Evolutionary conservation across 2,797 vertebrate genomes (phyloP).

Genomic region (Chelon labrosus): DNA sequence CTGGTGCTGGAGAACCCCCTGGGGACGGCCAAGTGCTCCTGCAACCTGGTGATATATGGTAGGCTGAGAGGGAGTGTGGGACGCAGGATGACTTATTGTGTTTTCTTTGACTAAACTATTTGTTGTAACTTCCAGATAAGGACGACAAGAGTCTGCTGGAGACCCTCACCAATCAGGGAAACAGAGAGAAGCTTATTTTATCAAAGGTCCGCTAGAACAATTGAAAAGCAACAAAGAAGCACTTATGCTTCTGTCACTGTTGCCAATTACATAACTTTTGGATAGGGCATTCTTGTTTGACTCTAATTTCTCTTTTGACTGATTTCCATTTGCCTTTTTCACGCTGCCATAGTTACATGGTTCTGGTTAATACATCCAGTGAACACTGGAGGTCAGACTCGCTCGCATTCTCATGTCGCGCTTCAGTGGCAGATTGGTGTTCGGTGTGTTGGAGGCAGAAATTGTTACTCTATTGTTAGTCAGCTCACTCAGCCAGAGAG

Average conservation of each 20-base stretch:
- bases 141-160: constrained; percentile 76
- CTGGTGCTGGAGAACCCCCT: constrained; percentile 79
- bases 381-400: constrained; percentile 75
- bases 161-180: constrained; percentile 66
- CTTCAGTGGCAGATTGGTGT: constrained; percentile 30
- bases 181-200: constrained; percentile 80
- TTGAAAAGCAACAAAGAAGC: neutral
- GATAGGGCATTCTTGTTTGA: neutral
- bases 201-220: constrained; percentile 35
- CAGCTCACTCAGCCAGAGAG: constrained; percentile 37
- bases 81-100: neutral
- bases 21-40: constrained; percentile 74
- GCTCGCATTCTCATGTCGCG: neutral
- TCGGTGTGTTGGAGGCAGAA: neutral
- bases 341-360: neutral
- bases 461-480: constrained; percentile 38
- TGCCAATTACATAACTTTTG: neutral
- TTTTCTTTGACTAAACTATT: neutral
- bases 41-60: constrained; percentile 70
- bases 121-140: constrained; percentile 75
- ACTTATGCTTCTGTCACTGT: neutral
- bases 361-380: constrained; percentile 28
- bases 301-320: neutral
- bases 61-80: constrained; percentile 8
- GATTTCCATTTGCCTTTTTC: neutral